A percentile compares a stretch with the other conserved stretches of the same genome.
phyloP scores from a whole-genome alignment of 2,888 invertebrate species.

The Tupiocoris notatus region DNA sequence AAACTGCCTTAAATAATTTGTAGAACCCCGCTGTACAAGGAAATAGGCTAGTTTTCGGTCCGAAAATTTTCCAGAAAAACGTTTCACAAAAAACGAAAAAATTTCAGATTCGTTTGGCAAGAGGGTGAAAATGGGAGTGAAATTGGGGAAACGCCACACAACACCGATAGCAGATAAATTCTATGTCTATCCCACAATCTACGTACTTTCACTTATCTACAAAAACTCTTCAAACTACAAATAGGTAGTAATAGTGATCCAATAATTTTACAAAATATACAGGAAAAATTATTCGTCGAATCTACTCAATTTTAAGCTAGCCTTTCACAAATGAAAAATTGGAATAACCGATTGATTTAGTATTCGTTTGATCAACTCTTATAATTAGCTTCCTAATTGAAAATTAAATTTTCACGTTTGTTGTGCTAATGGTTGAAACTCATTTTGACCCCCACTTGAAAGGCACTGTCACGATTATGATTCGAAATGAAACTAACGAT shows the following conservation, averaged over 20 bases:
- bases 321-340: too few relatives aligned
- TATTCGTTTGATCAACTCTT: too few relatives aligned
- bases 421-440: not conserved
- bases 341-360: too few relatives aligned
- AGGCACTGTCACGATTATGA: conserved; percentile 44
- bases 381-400: not conserved
- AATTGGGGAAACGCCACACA: conserved; percentile 42
- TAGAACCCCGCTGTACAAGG: too few relatives aligned
- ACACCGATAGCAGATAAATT: conserved; percentile 45
- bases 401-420: conserved; percentile 1
- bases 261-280: conserved; percentile 18
- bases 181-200: conserved; percentile 39
- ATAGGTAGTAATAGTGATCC: not conserved
- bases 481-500: too few relatives aligned
- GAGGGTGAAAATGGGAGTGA: conserved; percentile 10
- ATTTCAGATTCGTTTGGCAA: not conserved
- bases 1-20: too few relatives aligned
- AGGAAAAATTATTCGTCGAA: too few relatives aligned
- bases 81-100: too few relatives aligned
- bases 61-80: too few relatives aligned
- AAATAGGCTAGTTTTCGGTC: too few relatives aligned
- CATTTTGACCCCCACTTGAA: conserved; percentile 45
- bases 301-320: too few relatives aligned
- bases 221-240: conserved; percentile 39
- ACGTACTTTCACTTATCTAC: conserved; percentile 43